phyloP scores from a whole-genome alignment of 2,113 vertebrate species.

The Ahaetulla prasina region DNA sequence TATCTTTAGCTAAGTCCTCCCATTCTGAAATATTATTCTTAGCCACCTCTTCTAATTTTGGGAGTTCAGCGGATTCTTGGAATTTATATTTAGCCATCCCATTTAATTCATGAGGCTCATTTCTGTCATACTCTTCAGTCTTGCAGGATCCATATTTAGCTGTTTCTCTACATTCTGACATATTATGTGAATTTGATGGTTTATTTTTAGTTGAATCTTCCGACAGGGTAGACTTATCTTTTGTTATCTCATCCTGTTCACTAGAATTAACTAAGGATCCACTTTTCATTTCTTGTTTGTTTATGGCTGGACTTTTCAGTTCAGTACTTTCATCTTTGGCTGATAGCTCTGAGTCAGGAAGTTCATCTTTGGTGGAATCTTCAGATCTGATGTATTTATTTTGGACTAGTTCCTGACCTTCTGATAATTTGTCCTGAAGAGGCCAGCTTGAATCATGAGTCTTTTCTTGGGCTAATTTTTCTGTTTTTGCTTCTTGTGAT shows the following conservation, averaged over 20 bases:
- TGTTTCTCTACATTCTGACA: constrained; percentile 21
- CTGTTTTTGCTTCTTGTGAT: neutral
- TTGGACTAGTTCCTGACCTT: neutral
- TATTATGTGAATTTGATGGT: neutral
- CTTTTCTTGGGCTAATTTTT: constrained; percentile 1
- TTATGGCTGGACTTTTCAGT: neutral
- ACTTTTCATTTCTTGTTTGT: constrained; percentile 3
- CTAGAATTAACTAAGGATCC: neutral
- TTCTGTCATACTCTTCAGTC: neutral
- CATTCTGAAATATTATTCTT: constrained; percentile 7
- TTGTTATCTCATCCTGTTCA: neutral
- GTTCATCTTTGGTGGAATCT: neutral
- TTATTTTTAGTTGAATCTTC: neutral
- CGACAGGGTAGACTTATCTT: neutral
- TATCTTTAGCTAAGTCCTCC: constrained; percentile 5
- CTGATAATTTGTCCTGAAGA: neutral
- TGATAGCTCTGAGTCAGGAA: neutral
- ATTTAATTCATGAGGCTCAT: neutral
- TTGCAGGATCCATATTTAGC: neutral
- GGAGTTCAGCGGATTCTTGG: neutral
- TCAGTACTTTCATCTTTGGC: neutral
- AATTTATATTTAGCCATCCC: constrained; percentile 15
- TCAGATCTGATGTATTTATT: neutral
- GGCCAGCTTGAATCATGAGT: neutral
- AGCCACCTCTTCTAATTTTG: neutral